A percentile compares a stretch with the other conserved stretches of the same genome.
phyloP scores from a whole-genome alignment of 2,113 vertebrate genomes.

The Gallinago paraguaiae region DNA sequence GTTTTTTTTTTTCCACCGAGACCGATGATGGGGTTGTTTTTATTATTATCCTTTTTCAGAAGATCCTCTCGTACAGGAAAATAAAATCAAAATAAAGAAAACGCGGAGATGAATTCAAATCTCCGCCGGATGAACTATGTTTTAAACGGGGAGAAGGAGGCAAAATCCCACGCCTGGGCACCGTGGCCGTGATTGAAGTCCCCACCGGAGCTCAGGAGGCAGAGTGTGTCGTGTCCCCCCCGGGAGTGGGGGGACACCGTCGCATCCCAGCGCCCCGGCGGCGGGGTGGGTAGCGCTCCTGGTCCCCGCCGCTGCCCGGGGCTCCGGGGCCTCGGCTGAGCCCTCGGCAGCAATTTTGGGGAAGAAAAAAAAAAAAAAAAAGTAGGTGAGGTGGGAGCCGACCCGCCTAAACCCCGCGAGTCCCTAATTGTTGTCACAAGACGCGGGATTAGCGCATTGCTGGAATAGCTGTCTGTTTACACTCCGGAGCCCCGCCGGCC shows the following conservation, averaged over 20 bases:
- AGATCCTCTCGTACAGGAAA: neutral
- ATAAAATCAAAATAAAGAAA: neutral
- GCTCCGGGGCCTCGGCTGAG: neutral
- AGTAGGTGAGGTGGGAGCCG: slow-evolving; percentile 80
- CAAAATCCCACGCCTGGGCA: neutral
- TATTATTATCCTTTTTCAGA: neutral
- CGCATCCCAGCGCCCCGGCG: neutral
- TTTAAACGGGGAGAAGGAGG: neutral
- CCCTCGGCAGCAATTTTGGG: slow-evolving; percentile 5
- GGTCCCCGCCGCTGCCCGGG: neutral
- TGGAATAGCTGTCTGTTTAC: slow-evolving; percentile 99
- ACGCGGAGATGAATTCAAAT: neutral
- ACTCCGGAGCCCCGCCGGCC: slow-evolving; percentile 81
- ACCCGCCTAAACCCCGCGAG: slow-evolving; percentile 81
- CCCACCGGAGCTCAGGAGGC: neutral
- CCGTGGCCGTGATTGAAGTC: neutral
- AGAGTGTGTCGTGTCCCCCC: neutral
- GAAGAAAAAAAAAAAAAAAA: slow-evolving; percentile 37
- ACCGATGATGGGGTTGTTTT: neutral
- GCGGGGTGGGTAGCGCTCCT: fast-evolving
- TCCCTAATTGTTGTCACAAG: slow-evolving; percentile 99
- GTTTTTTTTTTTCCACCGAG: neutral
- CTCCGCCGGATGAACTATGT: neutral
- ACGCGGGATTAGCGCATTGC: slow-evolving; percentile 98
- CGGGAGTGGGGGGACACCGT: neutral